phyloP scores from a whole-genome alignment of 2,797 vertebrate genomes.

The Psittacula echo region DNA sequence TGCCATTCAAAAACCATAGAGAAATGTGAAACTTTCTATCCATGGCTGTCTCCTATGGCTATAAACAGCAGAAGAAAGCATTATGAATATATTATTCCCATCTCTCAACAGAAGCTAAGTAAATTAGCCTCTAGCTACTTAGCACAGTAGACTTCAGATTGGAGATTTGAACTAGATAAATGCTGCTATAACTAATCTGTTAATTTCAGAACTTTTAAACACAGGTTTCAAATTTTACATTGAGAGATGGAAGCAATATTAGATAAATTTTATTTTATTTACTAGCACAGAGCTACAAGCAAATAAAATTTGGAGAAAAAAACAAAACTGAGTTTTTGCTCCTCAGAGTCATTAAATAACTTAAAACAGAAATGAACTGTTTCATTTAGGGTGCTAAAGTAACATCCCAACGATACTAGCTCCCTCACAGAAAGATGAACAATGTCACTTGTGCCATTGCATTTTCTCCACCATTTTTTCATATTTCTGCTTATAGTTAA shows the following conservation, averaged over 20 bases:
- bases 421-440: background rate
- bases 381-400: background rate
- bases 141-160: background rate
- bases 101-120: background rate
- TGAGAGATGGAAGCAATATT: background rate
- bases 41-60: background rate
- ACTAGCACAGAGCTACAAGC: background rate
- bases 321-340: background rate
- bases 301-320: background rate
- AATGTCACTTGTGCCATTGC: rapidly evolving
- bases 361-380: background rate
- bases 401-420: background rate
- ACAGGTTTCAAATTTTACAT: background rate
- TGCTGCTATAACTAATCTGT: background rate
- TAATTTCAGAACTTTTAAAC: background rate
- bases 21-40: background rate
- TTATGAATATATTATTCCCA: background rate
- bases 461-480: background rate
- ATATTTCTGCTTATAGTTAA: background rate
- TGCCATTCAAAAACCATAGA: background rate
- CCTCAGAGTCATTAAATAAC: background rate
- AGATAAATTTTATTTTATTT: background rate
- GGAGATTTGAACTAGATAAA: background rate
- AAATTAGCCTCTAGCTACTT: background rate
- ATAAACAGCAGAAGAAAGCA: background rate